Conservation (phyloP, 2,113 vertebrate genomes). For the Ascaphus truei region DNA sequence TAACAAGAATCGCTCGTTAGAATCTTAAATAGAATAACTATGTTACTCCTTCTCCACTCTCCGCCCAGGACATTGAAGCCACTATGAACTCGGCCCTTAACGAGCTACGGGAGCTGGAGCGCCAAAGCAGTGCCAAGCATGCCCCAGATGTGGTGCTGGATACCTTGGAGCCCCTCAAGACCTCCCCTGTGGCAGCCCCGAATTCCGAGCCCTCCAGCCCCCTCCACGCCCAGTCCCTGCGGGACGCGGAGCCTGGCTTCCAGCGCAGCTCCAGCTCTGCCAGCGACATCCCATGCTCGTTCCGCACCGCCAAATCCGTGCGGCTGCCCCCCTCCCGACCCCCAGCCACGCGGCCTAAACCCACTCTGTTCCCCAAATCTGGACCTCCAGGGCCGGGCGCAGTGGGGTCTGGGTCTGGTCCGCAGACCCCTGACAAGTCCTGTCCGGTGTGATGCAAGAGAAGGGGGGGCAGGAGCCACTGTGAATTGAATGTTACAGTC, state of each 20-base stretch:
- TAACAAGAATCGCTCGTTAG: too few species aligned
- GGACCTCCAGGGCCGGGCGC: conserved; percentile 62
- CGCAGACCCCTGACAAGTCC: conserved; percentile 87
- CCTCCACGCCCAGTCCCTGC: conserved; percentile 86
- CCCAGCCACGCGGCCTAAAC: conserved; percentile 89
- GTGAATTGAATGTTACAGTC: conserved; percentile 32
- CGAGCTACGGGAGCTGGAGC: conserved; percentile 86
- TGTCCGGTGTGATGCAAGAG: conserved; percentile 76
- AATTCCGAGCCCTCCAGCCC: conserved; percentile 94
- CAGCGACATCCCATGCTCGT: conserved; percentile 88
- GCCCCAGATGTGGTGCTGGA: conserved; percentile 93
- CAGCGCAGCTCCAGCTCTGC: conserved; percentile 92
- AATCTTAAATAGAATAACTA: too few species aligned
- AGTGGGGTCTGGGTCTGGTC: conserved; percentile 76
- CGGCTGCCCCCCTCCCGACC: conserved; percentile 74
- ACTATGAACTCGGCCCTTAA: conserved; percentile 87
- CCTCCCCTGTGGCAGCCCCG: conserved; percentile 65
- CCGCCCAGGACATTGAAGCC: conserved; percentile 86
- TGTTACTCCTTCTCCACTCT: too few species aligned
- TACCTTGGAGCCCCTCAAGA: conserved; percentile 93
- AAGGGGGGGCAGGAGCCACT: conserved; percentile 11
- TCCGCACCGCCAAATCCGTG: conserved; percentile 77
- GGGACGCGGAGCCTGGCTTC: conserved; percentile 76
- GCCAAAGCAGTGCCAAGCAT: conserved; percentile 86
- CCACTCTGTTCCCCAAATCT: conserved; percentile 85